These are phyloP conservation scores for Polydrusus tereticollis DNA, from an alignment of 2,888 invertebrate genomes.

Conservation along the genomic window DNA sequence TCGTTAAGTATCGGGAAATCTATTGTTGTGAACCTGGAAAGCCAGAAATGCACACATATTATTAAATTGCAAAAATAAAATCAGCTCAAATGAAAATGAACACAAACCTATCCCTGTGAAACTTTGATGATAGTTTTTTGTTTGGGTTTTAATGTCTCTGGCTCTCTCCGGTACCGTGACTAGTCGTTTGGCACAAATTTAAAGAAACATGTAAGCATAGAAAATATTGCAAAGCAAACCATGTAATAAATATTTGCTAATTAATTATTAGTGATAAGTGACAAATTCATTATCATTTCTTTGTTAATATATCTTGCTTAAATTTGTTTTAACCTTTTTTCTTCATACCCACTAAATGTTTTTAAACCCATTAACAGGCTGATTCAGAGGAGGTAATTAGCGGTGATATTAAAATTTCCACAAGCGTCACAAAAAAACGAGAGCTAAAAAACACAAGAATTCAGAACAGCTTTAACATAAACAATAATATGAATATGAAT, in stretches of 20 bases:
- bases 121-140: no score
- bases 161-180: no score
- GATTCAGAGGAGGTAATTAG: slow-evolving; percentile 24
- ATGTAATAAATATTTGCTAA: not conserved
- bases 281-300: slow-evolving; percentile 50
- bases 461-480: not conserved
- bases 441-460: not conserved
- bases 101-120: no score
- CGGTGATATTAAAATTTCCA: slow-evolving; percentile 26
- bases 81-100: no score
- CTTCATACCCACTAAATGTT: slow-evolving; percentile 10
- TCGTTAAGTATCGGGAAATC: no score
- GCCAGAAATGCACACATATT: no score
- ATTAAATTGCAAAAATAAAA: no score
- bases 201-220: no score
- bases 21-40: no score
- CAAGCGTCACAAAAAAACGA: slow-evolving; percentile 27
- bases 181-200: not conserved
- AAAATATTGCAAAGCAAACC: not conserved
- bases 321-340: slow-evolving; percentile 22
- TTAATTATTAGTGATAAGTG: slow-evolving; percentile 41
- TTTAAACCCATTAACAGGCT: slow-evolving; percentile 22
- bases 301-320: slow-evolving; percentile 37
- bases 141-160: no score
- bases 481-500: not conserved